Percentiles rank a stretch among this genome's conserved stretches.
Conservation (phyloP, 2,797 vertebrate genomes). For the Micrastur ruficollis region DNA sequence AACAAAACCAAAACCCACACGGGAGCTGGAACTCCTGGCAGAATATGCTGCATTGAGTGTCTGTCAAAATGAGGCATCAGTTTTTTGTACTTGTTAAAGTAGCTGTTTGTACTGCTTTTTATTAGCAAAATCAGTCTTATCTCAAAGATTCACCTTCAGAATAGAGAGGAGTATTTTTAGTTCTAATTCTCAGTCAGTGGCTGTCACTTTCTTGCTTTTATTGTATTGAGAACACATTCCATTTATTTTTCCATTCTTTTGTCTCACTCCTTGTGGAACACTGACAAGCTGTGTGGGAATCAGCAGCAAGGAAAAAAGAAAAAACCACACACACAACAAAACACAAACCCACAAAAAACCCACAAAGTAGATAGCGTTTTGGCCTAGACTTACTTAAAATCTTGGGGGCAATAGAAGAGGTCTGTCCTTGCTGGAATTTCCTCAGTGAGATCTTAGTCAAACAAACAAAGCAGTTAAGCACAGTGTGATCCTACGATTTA, state of each 20-base stretch:
- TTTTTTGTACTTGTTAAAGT: neutral
- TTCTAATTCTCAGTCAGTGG: neutral
- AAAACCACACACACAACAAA: neutral
- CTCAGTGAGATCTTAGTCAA: neutral
- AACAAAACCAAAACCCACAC: neutral
- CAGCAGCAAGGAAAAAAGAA: neutral
- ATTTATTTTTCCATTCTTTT: neutral
- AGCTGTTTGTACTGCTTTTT: neutral
- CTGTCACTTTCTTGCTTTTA: neutral
- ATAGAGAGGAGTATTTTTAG: neutral
- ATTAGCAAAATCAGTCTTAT: neutral
- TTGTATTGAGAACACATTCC: neutral
- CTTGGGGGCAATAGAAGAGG: neutral
- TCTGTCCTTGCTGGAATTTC: neutral
- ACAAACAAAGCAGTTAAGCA: neutral
- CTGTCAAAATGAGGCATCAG: neutral
- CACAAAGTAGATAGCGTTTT: neutral
- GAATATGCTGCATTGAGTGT: neutral
- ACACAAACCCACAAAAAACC: neutral
- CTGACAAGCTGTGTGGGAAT: constrained; percentile 5
- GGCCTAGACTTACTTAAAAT: neutral
- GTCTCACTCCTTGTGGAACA: neutral
- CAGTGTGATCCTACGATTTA: neutral
- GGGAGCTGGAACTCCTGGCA: neutral
- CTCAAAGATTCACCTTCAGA: neutral